Evolutionary conservation across 2,797 vertebrate species (phyloP).

Genomic region (Champsocephalus esox): DNA sequence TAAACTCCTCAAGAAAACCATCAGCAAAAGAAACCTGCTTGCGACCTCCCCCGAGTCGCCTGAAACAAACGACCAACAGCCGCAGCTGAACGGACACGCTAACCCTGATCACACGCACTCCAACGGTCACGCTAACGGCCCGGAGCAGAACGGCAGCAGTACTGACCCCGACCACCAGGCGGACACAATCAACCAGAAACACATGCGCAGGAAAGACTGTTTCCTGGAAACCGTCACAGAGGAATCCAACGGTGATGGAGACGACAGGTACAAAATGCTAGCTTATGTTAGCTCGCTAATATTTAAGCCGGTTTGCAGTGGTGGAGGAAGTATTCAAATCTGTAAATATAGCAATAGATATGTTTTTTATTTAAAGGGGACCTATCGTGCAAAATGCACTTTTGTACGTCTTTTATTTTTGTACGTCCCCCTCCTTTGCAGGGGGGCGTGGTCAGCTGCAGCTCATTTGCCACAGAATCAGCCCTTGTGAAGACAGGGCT

Average conservation of each 20-base stretch:
- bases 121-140: slow-evolving; percentile 56
- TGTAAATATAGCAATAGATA: too few species aligned
- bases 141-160: slow-evolving; percentile 25
- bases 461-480: too few species aligned
- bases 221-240: slow-evolving; percentile 90
- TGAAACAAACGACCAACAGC: slow-evolving; percentile 35
- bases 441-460: too few species aligned
- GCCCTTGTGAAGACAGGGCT: too few species aligned
- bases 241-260: slow-evolving; percentile 80
- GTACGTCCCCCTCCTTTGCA: too few species aligned
- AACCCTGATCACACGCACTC: slow-evolving; percentile 44
- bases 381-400: too few species aligned
- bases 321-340: not conserved
- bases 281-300: not conserved
- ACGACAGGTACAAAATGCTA: slow-evolving; percentile 48
- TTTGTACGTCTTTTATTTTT: too few species aligned
- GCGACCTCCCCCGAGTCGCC: not conserved
- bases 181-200: slow-evolving; percentile 81
- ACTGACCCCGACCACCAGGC: slow-evolving; percentile 66
- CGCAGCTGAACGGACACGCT: slow-evolving; percentile 36
- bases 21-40: slow-evolving; percentile 89
- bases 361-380: too few species aligned
- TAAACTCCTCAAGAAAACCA: slow-evolving; percentile 90
- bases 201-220: slow-evolving; percentile 87
- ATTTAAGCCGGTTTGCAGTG: not conserved